Conservation (phyloP, 2,888 invertebrate species). For the Rhorus exstirpatorius region DNA sequence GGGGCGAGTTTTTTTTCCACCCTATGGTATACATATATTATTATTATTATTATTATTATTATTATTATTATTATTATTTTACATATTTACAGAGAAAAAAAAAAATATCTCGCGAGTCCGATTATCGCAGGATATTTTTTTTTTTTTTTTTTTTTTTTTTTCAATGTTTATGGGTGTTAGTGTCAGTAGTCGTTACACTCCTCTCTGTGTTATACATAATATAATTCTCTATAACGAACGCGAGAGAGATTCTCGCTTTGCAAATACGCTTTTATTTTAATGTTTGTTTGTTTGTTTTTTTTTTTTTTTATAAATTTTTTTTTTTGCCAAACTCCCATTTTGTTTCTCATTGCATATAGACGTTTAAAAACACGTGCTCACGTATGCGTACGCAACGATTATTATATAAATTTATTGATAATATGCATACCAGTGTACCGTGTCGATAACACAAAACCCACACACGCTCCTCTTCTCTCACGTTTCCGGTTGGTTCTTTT, state of each 20-base stretch:
- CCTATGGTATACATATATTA: slow-evolving; percentile 78
- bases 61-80: no score
- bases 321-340: slow-evolving; percentile 30
- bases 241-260: slow-evolving; percentile 32
- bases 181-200: slow-evolving; percentile 44
- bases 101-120: slow-evolving; percentile 64
- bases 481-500: slow-evolving; percentile 28
- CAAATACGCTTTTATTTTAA: slow-evolving; percentile 17
- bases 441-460: slow-evolving; percentile 62
- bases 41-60: no score
- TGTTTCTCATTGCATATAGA: slow-evolving; percentile 62
- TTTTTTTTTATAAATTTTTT: background rate
- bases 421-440: slow-evolving; percentile 71
- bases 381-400: slow-evolving; percentile 70
- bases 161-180: background rate
- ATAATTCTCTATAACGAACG: slow-evolving; percentile 60
- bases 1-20: slow-evolving; percentile 80
- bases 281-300: background rate
- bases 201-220: slow-evolving; percentile 49
- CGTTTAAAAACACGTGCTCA: slow-evolving; percentile 68
- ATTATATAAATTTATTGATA: slow-evolving; percentile 71
- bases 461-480: slow-evolving; percentile 47
- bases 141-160: slow-evolving; percentile 10
- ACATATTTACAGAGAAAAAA: slow-evolving; percentile 85
- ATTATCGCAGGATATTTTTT: slow-evolving; percentile 40